Percentiles rank a stretch among this genome's conserved stretches.
phyloP scores from a whole-genome alignment of 2,888 invertebrate species.

The Phengaris arion region DNA sequence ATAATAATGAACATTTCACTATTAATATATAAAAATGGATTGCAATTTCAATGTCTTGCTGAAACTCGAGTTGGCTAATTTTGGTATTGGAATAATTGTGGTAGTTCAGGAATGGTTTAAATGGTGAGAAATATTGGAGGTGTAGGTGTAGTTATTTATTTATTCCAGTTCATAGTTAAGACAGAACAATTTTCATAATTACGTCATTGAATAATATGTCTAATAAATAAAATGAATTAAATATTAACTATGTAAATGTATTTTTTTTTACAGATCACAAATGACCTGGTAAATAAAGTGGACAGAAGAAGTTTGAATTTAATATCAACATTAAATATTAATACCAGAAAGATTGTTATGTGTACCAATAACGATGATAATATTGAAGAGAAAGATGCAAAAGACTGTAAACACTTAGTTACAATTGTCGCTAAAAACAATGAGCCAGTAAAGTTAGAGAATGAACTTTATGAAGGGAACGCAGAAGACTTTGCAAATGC shows the following conservation, averaged over 20 bases:
- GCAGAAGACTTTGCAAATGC: slow-evolving; percentile 27
- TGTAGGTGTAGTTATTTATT: too few relatives aligned
- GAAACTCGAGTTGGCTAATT: too few relatives aligned
- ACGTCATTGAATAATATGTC: too few relatives aligned
- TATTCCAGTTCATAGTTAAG: too few relatives aligned
- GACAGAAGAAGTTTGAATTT: slow-evolving; percentile 47
- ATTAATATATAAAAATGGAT: too few relatives aligned
- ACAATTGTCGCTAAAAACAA: slow-evolving; percentile 30
- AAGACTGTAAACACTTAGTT: slow-evolving; percentile 14
- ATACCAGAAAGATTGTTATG: background rate
- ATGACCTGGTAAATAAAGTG: slow-evolving; percentile 55
- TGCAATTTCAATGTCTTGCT: too few relatives aligned
- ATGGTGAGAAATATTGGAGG: too few relatives aligned
- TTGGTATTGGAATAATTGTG: too few relatives aligned
- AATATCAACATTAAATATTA: slow-evolving; percentile 46
- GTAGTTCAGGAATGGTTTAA: too few relatives aligned
- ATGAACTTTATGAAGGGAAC: background rate
- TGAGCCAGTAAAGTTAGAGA: slow-evolving; percentile 28
- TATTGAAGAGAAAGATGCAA: slow-evolving; percentile 26
- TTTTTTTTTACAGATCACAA: slow-evolving; percentile 44
- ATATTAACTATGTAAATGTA: background rate
- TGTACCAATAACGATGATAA: slow-evolving; percentile 22
- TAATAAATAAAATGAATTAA: too few relatives aligned
- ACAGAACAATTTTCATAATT: too few relatives aligned
- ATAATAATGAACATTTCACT: too few relatives aligned